Evolutionary conservation across 2,888 invertebrate species (phyloP), one percentile per base, ranked within the genome.

Genomic region (Oligia fasciuncula): DNA sequence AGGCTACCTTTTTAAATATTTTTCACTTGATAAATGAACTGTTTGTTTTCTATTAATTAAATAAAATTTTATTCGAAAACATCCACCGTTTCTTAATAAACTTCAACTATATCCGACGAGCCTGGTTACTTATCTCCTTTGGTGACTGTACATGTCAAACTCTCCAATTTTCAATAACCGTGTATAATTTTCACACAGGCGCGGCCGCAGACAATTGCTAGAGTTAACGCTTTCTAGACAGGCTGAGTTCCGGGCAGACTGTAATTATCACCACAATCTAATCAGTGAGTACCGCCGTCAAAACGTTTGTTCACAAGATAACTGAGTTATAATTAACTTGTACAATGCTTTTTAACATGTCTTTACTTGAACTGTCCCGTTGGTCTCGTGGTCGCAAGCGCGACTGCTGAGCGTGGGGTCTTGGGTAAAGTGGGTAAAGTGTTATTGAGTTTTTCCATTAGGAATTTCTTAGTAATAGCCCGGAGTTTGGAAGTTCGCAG

Each of bases 191-290:
- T n/a, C 40, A 49, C n/a, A 62, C 8, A 69, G 65, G 76, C 1
- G 65, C 40, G 57, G 67, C 62, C 54, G 13, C 57, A 57, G 65
- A 84, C 76, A 74, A 71, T 62, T 65, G 63, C 87, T 72, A 76
- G 67, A 60, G 63, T 29, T 83, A 86, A 76, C 79, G 77, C 81
- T 86, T 87, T 89, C 86, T 79, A 85, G 79, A 69, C 72, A 80
- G 51, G 75, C 74, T 72, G 51, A 77, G 71, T 79, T 73, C 81
- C 66, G 82, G 80, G 79, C 83, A 81, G 71, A 80, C 80, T 84
- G 78, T 79, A 80, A 84, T 86, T 84, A 87, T 87, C 79, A 70
- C 70, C 54, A 85, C 81, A 87, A 79, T 79, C 80, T 85, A 86
- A 86, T 88, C 78, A 83, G 84, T 80, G 79, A 81, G 76, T 57